Conservation (phyloP, 2,797 vertebrate species). For the Petrocephalus schoutedeni region DNA sequence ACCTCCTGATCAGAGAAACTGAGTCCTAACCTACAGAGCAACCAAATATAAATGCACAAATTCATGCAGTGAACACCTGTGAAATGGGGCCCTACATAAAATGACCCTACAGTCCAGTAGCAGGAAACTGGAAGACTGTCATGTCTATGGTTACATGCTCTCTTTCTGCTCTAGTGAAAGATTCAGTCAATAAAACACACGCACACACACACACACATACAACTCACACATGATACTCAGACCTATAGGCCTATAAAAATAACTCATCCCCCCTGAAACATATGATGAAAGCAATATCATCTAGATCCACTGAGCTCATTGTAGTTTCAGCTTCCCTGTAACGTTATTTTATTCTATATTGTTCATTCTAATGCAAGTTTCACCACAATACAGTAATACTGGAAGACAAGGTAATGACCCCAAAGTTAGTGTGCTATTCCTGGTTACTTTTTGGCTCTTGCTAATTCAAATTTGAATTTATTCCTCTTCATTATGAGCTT, state of each 20-base stretch:
- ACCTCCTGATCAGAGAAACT: not conserved
- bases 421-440: constrained; percentile 36
- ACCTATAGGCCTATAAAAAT: not conserved
- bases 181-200: constrained; percentile 1
- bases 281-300: not conserved
- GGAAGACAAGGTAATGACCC: constrained; percentile 28
- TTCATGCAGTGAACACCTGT: not conserved
- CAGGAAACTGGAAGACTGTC: not conserved
- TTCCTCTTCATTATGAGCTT: constrained; percentile 53
- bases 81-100: not conserved
- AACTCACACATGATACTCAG: not conserved
- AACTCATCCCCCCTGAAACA: not conserved
- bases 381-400: constrained; percentile 25
- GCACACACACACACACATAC: not conserved
- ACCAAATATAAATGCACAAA: not conserved
- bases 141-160: not conserved
- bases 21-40: not conserved
- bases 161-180: not conserved
- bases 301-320: not conserved
- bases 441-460: constrained; percentile 46
- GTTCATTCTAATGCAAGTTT: constrained; percentile 41
- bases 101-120: not conserved
- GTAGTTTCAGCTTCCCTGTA: not conserved
- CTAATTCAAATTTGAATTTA: constrained; percentile 65
- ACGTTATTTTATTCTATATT: constrained; percentile 27